Evolutionary conservation across 1,140 invertebrate genomes (phyloP).

Genomic region (Aphidius gifuensis): DNA sequence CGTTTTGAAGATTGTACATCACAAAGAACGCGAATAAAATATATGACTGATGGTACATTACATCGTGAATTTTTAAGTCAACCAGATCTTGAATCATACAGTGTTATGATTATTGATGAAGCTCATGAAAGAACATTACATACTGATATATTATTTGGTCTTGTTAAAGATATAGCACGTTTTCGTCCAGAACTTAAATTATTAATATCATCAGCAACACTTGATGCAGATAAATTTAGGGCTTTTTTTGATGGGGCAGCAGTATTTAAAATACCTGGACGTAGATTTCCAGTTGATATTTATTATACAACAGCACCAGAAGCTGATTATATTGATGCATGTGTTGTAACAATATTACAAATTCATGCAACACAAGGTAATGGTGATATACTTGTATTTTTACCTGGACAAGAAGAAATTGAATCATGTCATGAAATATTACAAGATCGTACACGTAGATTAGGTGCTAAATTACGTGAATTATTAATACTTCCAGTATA

Average conservation of each 20-base stretch:
- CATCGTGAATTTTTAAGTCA: conserved; percentile 96
- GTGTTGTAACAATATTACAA: conserved; percentile 93
- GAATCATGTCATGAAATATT: conserved; percentile 93
- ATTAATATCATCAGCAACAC: conserved; percentile 94
- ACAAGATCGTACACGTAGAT: conserved; percentile 80
- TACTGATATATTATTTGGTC: conserved; percentile 96
- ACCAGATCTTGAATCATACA: conserved; percentile 90
- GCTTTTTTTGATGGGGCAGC: conserved; percentile 98
- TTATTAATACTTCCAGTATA: conserved; percentile 95
- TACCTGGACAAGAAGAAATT: conserved; percentile 94
- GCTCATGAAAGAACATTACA: conserved; percentile 98
- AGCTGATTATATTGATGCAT: conserved; percentile 97
- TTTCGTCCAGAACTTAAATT: conserved; percentile 94
- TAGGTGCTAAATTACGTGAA: conserved; percentile 92
- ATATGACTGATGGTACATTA: conserved; percentile 99
- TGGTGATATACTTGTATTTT: conserved; percentile 95
- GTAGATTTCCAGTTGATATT: conserved; percentile 87
- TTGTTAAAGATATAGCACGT: conserved; percentile 96
- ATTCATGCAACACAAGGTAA: conserved; percentile 95
- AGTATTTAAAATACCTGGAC: conserved; percentile 94
- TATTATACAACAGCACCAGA: conserved; percentile 99
- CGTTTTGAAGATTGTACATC: conserved; percentile 99
- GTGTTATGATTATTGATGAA: conserved; percentile 99
- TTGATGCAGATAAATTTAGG: conserved; percentile 98
- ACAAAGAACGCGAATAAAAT: conserved; percentile 95